Conservation (phyloP, 2,797 vertebrate genomes). For the Trichosurus vulpecula region DNA sequence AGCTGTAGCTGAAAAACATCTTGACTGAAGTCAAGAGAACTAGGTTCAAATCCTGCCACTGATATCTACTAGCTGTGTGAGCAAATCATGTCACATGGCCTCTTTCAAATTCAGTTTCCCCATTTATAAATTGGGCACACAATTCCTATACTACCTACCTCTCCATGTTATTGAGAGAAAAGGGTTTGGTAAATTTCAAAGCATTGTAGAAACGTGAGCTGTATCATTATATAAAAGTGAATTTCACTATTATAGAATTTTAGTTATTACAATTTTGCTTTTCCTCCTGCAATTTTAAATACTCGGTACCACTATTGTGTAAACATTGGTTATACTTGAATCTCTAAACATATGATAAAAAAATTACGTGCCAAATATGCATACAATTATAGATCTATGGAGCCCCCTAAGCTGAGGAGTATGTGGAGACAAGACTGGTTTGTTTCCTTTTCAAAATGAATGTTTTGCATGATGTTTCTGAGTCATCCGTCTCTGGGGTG, state of each 20-base stretch:
- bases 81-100: not conserved
- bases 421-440: not conserved
- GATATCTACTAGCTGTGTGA: not conserved
- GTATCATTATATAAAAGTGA: not conserved
- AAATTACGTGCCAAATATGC: not conserved
- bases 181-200: not conserved
- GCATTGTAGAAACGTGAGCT: not conserved
- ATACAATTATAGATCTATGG: not conserved
- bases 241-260: not conserved
- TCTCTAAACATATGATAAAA: not conserved
- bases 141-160: not conserved
- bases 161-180: not conserved
- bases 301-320: not conserved
- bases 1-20: not conserved
- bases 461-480: not conserved
- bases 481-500: not conserved
- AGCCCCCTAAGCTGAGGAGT: not conserved
- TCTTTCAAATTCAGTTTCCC: not conserved
- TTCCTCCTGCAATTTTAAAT: not conserved
- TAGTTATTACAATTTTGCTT: not conserved
- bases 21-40: not conserved
- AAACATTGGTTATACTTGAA: not conserved
- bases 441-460: conserved; percentile 3
- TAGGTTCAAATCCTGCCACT: not conserved
- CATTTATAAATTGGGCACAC: too few species aligned